Evolutionary conservation across 2,113 vertebrate species (phyloP), one percentile per base, ranked within the genome.

Genomic region (Syngnathoides biaculeatus): DNA sequence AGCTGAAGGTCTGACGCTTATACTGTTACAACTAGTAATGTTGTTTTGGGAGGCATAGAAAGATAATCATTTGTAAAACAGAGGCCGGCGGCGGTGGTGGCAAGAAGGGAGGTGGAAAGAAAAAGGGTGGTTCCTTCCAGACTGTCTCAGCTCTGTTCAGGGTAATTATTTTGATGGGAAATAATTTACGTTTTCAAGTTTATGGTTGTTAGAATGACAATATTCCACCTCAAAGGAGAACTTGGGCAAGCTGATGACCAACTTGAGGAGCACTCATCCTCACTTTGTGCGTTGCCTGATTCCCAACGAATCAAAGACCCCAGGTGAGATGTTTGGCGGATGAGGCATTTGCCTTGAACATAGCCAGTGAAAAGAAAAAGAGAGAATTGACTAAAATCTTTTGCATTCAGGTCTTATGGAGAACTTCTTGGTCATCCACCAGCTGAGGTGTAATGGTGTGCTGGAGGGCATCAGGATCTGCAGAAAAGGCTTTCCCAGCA

Each of bases 401-500:
- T 27, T 65, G 5, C 40, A 26, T 64, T 1, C 57, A 88, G 87
- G 83, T 75, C 78, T 85, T 14, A 84, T 88, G 84, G 69, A 83
- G 55, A 88, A 88, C 68, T 27, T 30, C 40, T 24, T 88, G 81
- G 86, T 88, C 65, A 88, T 88, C 72, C 86, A 88, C 39, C 86
- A 88, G 69, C 79, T 87, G 71, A 86, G 86, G 56, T 88, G 86
- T 77, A 88, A 88, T 0, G 87, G 87, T 74, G 87, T 87, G 8
- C 74, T 88, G 70, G 87, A 88, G 19, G 86, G 87, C 15, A 88
- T 88, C 79, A 81, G 87, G 68, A 88, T 88, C 71, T 88, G 84
- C 79, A 88, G 87, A 56, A 88, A 88, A 52, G 87, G 87, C 13
- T 88, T 88, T 69, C 86, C 87, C 65, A 86, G 84, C 81, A 85